These are phyloP conservation scores for Hoplias malabaricus DNA, from an alignment of 2,113 vertebrate genomes.

Conservation along the genomic window DNA sequence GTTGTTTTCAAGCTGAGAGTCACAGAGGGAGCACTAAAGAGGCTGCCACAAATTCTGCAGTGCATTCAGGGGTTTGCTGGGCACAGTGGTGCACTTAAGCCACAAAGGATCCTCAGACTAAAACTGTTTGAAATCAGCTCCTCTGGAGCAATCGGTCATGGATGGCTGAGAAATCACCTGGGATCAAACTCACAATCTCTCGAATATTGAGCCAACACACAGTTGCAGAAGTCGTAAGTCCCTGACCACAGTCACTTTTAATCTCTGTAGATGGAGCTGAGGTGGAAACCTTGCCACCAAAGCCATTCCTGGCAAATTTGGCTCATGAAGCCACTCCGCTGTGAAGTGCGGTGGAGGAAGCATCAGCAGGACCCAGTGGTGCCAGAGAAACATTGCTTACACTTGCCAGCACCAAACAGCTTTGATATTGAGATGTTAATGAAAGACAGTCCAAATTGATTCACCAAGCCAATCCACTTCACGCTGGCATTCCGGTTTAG, in stretches of 20 bases:
- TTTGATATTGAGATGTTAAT: conserved; percentile 7
- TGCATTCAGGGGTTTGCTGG: too few relatives aligned
- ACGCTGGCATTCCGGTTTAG: background rate
- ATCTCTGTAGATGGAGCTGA: background rate
- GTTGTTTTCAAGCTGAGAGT: too few relatives aligned
- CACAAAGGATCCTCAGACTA: too few relatives aligned
- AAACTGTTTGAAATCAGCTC: too few relatives aligned
- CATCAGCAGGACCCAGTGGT: background rate
- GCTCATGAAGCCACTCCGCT: background rate
- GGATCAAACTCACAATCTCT: too few relatives aligned
- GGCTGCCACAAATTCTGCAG: too few relatives aligned
- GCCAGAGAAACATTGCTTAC: background rate
- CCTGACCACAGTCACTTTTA: conserved; percentile 12
- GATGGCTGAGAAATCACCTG: too few relatives aligned
- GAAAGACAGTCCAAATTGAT: background rate
- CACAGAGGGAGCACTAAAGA: too few relatives aligned
- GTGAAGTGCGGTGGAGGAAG: conserved; percentile 5
- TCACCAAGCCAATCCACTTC: background rate
- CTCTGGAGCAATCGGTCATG: too few relatives aligned
- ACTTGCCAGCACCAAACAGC: background rate
- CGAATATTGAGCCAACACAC: too few relatives aligned
- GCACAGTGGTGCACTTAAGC: too few relatives aligned
- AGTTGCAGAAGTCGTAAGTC: too few relatives aligned
- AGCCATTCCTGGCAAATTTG: conserved; percentile 3
- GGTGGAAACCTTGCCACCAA: conserved; percentile 15